These are phyloP conservation scores for Pectinophora gossypiella DNA, from an alignment of 1,140 invertebrate species.

Conservation along the genomic window DNA sequence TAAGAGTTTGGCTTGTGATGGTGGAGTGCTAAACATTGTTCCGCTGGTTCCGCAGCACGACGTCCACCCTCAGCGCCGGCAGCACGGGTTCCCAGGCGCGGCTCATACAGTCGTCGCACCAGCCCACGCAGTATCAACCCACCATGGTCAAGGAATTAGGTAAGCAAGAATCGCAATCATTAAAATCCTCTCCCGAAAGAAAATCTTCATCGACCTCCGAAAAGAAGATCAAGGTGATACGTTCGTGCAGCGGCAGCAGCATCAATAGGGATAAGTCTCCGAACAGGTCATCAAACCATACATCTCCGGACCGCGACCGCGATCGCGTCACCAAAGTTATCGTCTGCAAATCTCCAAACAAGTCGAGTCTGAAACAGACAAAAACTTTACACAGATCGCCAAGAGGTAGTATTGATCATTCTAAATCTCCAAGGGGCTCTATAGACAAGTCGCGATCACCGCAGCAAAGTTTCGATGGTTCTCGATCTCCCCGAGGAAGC, in stretches of 20 bases:
- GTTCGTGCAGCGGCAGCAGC: conserved; percentile 67
- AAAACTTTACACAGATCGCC: conserved; percentile 63
- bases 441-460: conserved; percentile 63
- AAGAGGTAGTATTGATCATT: conserved; percentile 61
- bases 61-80: conserved; percentile 94
- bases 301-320: conserved; percentile 52
- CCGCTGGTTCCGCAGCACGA: conserved; percentile 83
- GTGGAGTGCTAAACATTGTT: not conserved
- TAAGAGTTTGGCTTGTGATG: not conserved
- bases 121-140: conserved; percentile 92
- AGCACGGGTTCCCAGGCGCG: conserved; percentile 95
- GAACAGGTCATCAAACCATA: conserved; percentile 39
- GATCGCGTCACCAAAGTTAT: conserved; percentile 72
- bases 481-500: conserved; percentile 58
- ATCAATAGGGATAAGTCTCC: conserved; percentile 67
- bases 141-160: conserved; percentile 90
- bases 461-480: conserved; percentile 68
- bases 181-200: conserved; percentile 67
- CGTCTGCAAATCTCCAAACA: conserved; percentile 73
- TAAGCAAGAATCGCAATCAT: conserved; percentile 78
- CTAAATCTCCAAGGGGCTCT: conserved; percentile 57
- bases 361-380: conserved; percentile 63
- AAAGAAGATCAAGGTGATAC: conserved; percentile 63
- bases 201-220: conserved; percentile 44
- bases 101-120: conserved; percentile 94